phyloP scores from a whole-genome alignment of 1,140 invertebrate genomes.

The Drosophila ananassae region DNA sequence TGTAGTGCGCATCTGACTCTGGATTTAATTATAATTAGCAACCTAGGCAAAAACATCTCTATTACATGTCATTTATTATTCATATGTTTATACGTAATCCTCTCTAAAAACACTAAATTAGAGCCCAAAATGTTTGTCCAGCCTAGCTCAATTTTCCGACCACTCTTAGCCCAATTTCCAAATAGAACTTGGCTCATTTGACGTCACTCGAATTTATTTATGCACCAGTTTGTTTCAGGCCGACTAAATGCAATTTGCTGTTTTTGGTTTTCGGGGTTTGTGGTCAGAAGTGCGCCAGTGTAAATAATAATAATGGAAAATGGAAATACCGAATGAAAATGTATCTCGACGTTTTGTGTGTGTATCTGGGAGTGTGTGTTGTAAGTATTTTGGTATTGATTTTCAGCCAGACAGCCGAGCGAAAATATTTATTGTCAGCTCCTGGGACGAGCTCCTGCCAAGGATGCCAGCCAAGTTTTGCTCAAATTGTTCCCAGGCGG shows the following conservation, averaged over 20 bases:
- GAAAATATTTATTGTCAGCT: conserved; percentile 62
- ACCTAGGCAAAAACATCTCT: not conserved
- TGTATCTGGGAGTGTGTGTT: conserved; percentile 26
- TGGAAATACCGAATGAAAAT: conserved; percentile 27
- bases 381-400: conserved; percentile 47
- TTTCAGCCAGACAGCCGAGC: conserved; percentile 41
- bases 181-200: conserved; percentile 12
- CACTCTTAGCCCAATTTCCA: conserved; percentile 10
- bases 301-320: conserved; percentile 23
- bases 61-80: conserved; percentile 32
- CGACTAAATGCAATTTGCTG: conserved; percentile 33
- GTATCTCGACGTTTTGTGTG: conserved; percentile 25
- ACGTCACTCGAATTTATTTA: conserved; percentile 22
- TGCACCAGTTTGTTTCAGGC: conserved; percentile 25
- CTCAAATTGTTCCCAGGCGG: conserved; percentile 57
- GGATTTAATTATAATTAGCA: conserved; percentile 2
- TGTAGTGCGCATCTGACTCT: not conserved
- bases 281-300: conserved; percentile 18
- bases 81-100: conserved; percentile 11
- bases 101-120: conserved; percentile 1
- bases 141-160: not conserved
- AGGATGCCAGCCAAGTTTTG: conserved; percentile 30
- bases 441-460: conserved; percentile 15
- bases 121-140: not conserved
- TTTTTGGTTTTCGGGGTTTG: conserved; percentile 1